Percentiles rank a stretch among this genome's conserved stretches.
These are phyloP conservation scores for Monoplex corrugatus DNA, from an alignment of 2,888 invertebrate species.

Conservation along the genomic window DNA sequence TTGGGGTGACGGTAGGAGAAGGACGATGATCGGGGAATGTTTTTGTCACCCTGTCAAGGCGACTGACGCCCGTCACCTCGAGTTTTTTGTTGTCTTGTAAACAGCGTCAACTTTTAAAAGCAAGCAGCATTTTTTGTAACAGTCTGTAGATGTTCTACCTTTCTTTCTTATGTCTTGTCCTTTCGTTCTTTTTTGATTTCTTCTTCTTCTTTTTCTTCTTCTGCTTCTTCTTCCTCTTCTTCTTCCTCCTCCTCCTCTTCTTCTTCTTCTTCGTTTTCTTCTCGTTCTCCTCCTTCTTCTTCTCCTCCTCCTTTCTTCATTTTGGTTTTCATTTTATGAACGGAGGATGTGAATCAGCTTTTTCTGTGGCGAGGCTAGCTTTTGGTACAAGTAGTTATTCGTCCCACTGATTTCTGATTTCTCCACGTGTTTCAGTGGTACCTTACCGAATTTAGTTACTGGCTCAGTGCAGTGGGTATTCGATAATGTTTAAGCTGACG, in stretches of 20 bases:
- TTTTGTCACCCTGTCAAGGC: conserved; percentile 32
- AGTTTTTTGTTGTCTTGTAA: conserved; percentile 21
- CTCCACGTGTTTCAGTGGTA: too few species aligned
- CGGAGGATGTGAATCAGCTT: too few species aligned
- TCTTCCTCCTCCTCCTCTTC: background rate
- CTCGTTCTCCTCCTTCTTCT: background rate
- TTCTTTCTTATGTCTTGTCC: too few species aligned
- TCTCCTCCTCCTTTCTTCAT: background rate
- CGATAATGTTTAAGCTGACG: too few species aligned
- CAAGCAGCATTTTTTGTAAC: background rate
- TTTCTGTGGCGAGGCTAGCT: too few species aligned
- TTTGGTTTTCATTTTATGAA: background rate
- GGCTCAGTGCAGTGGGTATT: too few species aligned
- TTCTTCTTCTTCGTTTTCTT: background rate
- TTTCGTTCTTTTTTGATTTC: too few species aligned
- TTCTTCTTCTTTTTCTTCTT: background rate
- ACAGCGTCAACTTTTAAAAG: background rate
- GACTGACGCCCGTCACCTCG: conserved; percentile 33
- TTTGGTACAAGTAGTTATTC: too few species aligned
- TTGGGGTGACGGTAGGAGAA: background rate
- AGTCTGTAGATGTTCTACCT: too few species aligned
- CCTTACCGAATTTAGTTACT: too few species aligned
- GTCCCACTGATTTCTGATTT: too few species aligned
- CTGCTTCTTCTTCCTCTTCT: background rate
- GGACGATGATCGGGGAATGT: background rate